These are phyloP conservation scores for Ceyx cyanopectus DNA, from an alignment of 2,113 vertebrate species.

Conservation along the genomic window DNA sequence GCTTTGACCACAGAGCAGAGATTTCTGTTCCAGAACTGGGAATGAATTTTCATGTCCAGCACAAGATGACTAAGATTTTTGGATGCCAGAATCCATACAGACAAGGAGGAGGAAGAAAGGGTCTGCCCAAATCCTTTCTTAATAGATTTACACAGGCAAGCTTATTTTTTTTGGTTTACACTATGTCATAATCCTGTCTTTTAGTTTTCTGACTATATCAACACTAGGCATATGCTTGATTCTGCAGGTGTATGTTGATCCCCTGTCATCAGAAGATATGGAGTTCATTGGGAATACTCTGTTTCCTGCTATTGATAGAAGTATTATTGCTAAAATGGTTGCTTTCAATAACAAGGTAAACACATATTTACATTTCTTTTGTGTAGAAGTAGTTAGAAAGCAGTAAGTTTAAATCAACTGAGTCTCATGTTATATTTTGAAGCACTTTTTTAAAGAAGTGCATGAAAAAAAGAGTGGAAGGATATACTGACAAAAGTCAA, in stretches of 20 bases:
- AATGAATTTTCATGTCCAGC: conserved; percentile 92
- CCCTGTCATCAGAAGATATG: conserved; percentile 92
- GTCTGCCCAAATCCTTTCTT: conserved; percentile 95
- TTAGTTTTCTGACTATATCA: neutral
- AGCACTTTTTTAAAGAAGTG: neutral
- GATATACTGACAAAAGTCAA: neutral
- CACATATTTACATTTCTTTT: neutral
- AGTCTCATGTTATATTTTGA: neutral
- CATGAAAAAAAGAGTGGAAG: neutral
- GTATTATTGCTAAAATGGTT: conserved; percentile 91
- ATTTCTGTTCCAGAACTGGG: conserved; percentile 94
- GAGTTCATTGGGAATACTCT: conserved; percentile 89
- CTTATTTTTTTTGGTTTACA: conserved; percentile 12
- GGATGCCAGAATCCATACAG: conserved; percentile 96
- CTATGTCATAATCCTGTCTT: neutral
- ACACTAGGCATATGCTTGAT: neutral
- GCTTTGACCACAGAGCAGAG: conserved; percentile 97
- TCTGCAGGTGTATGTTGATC: conserved; percentile 92
- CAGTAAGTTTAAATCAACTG: neutral
- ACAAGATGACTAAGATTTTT: conserved; percentile 94
- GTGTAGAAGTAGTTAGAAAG: neutral
- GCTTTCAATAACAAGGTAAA: conserved; percentile 92
- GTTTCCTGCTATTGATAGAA: conserved; percentile 89
- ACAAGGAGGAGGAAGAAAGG: conserved; percentile 96
- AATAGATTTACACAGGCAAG: conserved; percentile 97